Evolutionary conservation across 2,797 vertebrate species (phyloP).

Genomic region (Pogoniulus pusillus): DNA sequence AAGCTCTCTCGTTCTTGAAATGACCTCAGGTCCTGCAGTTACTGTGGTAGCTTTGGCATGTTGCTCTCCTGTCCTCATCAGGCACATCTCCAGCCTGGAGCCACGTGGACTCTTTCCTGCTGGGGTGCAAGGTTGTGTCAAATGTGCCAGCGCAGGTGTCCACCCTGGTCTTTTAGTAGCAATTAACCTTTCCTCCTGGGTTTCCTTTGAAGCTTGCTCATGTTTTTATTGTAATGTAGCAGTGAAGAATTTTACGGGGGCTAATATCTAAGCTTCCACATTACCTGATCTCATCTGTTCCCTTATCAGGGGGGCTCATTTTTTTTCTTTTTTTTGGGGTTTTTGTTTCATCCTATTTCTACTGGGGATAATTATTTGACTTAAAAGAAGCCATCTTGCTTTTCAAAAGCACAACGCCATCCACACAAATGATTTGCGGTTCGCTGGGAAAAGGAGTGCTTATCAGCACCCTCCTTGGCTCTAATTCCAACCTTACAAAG

Average conservation of each 20-base stretch:
- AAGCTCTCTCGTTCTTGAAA: neutral
- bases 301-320: slow-evolving; percentile 28
- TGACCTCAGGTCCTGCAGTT: slow-evolving; percentile 30
- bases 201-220: slow-evolving; percentile 82
- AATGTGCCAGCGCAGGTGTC: slow-evolving; percentile 78
- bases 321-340: neutral
- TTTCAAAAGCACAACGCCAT: slow-evolving; percentile 49
- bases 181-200: slow-evolving; percentile 87
- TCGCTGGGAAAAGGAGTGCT: slow-evolving; percentile 2
- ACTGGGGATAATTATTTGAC: slow-evolving; percentile 51
- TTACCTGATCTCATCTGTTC: slow-evolving; percentile 74
- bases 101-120: slow-evolving; percentile 81
- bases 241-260: slow-evolving; percentile 80
- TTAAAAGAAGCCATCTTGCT: slow-evolving; percentile 64
- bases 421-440: slow-evolving; percentile 44
- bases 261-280: slow-evolving; percentile 82
- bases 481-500: neutral
- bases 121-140: slow-evolving; percentile 76
- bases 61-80: neutral
- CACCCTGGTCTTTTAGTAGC: slow-evolving; percentile 84
- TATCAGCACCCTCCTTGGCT: neutral
- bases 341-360: slow-evolving; percentile 47
- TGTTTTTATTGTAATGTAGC: slow-evolving; percentile 82
- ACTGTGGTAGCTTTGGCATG: slow-evolving; percentile 39
- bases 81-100: slow-evolving; percentile 45